Percentiles rank a stretch among this genome's conserved stretches.
phyloP scores from a whole-genome alignment of 64 coral and sea anemone species.

The Stichodactyla helianthus region DNA sequence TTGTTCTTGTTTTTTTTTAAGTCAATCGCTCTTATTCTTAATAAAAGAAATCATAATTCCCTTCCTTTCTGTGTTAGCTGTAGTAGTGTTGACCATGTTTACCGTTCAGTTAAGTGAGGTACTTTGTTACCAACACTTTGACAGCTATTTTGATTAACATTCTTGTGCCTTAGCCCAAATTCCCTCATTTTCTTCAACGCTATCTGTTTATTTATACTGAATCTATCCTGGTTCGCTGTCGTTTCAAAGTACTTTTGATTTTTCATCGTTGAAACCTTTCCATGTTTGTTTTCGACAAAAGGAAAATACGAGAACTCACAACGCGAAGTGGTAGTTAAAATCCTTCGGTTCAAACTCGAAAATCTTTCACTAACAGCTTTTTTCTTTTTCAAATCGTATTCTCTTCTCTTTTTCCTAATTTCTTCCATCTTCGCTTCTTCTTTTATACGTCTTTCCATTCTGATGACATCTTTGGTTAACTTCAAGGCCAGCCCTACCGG shows the following conservation, averaged over 20 bases:
- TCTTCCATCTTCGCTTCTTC: not conserved
- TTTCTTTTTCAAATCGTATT: not conserved
- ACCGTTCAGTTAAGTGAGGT: not conserved
- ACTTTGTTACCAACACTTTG: not conserved
- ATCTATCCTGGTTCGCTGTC: not conserved
- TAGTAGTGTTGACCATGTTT: not conserved
- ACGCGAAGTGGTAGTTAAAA: not conserved
- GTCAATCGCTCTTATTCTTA: not conserved
- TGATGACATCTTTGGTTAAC: not conserved
- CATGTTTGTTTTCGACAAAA: not conserved
- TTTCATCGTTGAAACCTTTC: not conserved
- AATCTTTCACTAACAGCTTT: not conserved
- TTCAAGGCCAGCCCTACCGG: not conserved
- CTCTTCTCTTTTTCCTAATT: conserved; percentile 6
- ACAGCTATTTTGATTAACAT: not conserved
- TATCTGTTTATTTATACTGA: not conserved
- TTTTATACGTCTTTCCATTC: not conserved
- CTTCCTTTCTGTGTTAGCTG: not conserved
- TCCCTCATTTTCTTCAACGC: conserved; percentile 2
- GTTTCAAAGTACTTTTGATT: not conserved
- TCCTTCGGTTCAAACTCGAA: not conserved
- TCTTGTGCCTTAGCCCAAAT: not conserved
- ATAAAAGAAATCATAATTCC: not conserved
- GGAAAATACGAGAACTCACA: conserved; percentile 1
- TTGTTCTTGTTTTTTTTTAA: no score